These are phyloP conservation scores for Drosophila kambysellisi DNA, from an alignment of 2,888 invertebrate genomes.

Conservation along the genomic window DNA sequence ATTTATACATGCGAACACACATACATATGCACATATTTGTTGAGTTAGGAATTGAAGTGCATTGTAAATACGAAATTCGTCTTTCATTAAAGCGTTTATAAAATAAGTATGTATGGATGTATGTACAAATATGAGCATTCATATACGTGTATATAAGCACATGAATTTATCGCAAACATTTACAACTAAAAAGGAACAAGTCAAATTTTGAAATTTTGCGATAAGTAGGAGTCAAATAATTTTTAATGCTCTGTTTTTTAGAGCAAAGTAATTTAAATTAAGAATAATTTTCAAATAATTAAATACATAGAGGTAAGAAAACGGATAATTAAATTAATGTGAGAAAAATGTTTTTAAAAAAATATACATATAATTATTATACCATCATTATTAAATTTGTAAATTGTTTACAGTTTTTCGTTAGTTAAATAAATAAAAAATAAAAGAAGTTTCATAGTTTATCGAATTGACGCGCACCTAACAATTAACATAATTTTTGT, in stretches of 20 bases:
- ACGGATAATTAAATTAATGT: background rate
- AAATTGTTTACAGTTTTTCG: background rate
- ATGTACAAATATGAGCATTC: conserved; percentile 2
- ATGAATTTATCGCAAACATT: background rate
- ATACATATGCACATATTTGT: conserved; percentile 67
- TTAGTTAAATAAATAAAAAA: background rate
- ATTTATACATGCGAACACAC: conserved; percentile 66
- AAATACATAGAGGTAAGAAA: background rate
- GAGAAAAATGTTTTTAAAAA: background rate
- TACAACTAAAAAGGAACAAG: background rate
- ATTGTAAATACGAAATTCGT: conserved; percentile 80
- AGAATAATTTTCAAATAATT: background rate
- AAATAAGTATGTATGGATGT: background rate
- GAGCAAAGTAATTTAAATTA: background rate
- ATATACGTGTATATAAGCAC: background rate
- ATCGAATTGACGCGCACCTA: background rate
- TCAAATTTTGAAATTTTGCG: background rate
- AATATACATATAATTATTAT: too few relatives aligned
- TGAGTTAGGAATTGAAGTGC: conserved; percentile 83
- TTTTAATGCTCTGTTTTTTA: background rate
- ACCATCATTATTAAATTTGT: background rate
- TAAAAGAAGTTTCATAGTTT: background rate
- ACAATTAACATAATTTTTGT: background rate
- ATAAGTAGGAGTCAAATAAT: background rate
- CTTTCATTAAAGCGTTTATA: conserved; percentile 64